Evolutionary conservation across 1,140 invertebrate species (phyloP).

Genomic region (Spodoptera frugiperda): DNA sequence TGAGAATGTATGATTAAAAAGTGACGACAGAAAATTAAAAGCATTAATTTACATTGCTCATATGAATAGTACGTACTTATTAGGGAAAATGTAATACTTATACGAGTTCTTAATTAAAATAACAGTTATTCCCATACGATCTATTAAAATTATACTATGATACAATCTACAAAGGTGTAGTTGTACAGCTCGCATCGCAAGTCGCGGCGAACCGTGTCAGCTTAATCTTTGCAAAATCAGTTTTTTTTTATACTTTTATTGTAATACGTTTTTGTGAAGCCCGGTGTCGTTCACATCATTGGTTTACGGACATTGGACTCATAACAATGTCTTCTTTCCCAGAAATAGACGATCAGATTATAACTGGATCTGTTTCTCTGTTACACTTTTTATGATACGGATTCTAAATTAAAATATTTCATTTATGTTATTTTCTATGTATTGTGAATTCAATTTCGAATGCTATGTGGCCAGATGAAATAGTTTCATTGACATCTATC

Average conservation of each 20-base stretch:
- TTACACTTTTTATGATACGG: not conserved
- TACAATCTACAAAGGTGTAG: not conserved
- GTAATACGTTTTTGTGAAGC: conserved; percentile 67
- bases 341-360: conserved; percentile 12
- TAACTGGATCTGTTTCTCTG: conserved; percentile 14
- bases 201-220: conserved; percentile 57
- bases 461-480: too few relatives aligned
- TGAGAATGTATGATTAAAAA: too few relatives aligned
- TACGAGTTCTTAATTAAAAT: not conserved
- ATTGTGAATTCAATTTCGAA: too few relatives aligned
- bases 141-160: not conserved
- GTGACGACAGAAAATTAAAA: too few relatives aligned
- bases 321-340: conserved; percentile 33
- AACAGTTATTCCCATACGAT: not conserved
- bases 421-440: too few relatives aligned
- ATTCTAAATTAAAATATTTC: not conserved
- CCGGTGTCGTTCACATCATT: conserved; percentile 77
- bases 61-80: too few relatives aligned
- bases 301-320: conserved; percentile 42
- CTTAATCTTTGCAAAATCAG: conserved; percentile 74
- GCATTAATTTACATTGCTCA: too few relatives aligned
- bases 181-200: conserved; percentile 4
- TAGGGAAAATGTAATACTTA: too few relatives aligned
- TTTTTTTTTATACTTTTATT: conserved; percentile 70
- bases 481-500: too few relatives aligned